phyloP scores from a whole-genome alignment of 2,888 invertebrate genomes.

The Blastobasis lacticolella region DNA sequence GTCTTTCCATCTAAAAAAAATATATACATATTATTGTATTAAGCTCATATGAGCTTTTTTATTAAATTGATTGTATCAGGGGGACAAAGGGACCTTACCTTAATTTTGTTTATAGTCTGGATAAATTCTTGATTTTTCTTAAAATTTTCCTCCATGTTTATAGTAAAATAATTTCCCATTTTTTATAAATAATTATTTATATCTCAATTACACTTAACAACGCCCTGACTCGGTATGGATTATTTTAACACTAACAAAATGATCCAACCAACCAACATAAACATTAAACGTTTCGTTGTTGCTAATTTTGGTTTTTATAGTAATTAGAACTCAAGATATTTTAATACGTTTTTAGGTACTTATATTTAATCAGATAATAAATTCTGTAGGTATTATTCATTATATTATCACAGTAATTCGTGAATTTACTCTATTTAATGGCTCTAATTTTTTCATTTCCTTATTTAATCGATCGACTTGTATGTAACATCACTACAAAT shows the following conservation, averaged over 20 bases:
- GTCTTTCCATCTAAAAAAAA: slow-evolving; percentile 79
- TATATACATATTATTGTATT: too few species aligned
- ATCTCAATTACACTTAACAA: not conserved
- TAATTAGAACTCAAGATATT: too few species aligned
- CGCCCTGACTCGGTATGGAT: not conserved
- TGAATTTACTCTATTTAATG: too few species aligned
- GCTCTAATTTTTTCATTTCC: too few species aligned
- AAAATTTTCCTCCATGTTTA: slow-evolving; percentile 79
- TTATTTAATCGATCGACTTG: too few species aligned
- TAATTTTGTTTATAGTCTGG: slow-evolving; percentile 77
- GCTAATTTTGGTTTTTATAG: not conserved
- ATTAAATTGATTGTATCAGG: not conserved
- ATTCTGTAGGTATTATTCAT: too few species aligned
- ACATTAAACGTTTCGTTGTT: slow-evolving; percentile 9
- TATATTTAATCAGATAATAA: too few species aligned
- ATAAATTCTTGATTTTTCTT: slow-evolving; percentile 81
- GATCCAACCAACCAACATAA: too few species aligned
- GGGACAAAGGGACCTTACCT: slow-evolving; percentile 50
- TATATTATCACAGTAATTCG: too few species aligned
- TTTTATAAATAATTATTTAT: slow-evolving; percentile 8
- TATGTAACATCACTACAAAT: not conserved
- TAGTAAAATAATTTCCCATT: slow-evolving; percentile 76
- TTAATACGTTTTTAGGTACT: too few species aligned
- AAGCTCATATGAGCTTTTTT: too few species aligned
- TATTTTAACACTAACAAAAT: too few species aligned